Percentiles rank a stretch among this genome's conserved stretches.
Evolutionary conservation across 2,888 invertebrate species (phyloP).

Genomic region (Drosophila colorata): DNA sequence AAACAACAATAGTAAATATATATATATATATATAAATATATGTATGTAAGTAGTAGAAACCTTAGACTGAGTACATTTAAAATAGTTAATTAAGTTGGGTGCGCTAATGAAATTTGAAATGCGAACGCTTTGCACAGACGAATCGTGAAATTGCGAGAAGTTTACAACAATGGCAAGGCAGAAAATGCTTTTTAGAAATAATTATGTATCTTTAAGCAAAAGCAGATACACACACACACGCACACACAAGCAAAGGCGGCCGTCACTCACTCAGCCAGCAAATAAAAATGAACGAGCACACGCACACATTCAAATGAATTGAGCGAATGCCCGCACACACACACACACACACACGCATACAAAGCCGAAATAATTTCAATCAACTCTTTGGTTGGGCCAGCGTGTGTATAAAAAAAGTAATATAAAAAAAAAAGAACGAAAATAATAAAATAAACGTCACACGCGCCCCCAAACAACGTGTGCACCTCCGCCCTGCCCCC

Average conservation of each 20-base stretch:
- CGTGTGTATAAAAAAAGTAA: slow-evolving; percentile 33
- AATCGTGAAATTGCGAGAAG: slow-evolving; percentile 80
- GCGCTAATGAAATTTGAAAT: slow-evolving; percentile 46
- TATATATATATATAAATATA: neutral
- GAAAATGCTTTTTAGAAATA: slow-evolving; percentile 84
- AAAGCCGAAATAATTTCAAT: slow-evolving; percentile 77
- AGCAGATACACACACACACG: slow-evolving; percentile 61
- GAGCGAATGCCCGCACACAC: slow-evolving; percentile 36
- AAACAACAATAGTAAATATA: slow-evolving; percentile 18
- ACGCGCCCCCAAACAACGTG: slow-evolving; percentile 69
- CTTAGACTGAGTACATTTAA: slow-evolving; percentile 9
- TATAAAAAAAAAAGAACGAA: slow-evolving; percentile 47
- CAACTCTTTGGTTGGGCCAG: slow-evolving; percentile 72
- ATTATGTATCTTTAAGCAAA: slow-evolving; percentile 83
- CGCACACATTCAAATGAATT: slow-evolving; percentile 28
- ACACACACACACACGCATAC: slow-evolving; percentile 29
- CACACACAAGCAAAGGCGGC: slow-evolving; percentile 19
- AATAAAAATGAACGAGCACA: slow-evolving; percentile 57
- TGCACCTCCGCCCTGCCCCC: slow-evolving; percentile 1
- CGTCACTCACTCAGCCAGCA: slow-evolving; percentile 60
- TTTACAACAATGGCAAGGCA: slow-evolving; percentile 83
- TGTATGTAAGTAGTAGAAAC: neutral
- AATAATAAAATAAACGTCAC: slow-evolving; percentile 68
- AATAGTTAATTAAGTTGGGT: slow-evolving; percentile 43
- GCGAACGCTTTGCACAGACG: slow-evolving; percentile 39